Evolutionary conservation across 2,888 invertebrate species (phyloP), one percentile per base, ranked within the genome.

Genomic region (Sarcophaga caerulescens): DNA sequence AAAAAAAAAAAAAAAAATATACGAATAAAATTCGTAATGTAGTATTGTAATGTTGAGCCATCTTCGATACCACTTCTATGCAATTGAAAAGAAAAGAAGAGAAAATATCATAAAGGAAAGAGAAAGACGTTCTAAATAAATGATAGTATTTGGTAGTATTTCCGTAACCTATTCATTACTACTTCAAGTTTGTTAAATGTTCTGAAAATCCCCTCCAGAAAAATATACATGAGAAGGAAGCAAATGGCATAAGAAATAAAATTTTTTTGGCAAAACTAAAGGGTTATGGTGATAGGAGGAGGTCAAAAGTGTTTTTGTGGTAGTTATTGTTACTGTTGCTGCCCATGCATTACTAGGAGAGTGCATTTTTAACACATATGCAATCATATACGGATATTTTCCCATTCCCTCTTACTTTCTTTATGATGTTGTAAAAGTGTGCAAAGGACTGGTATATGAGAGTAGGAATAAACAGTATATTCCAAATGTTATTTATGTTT

Each of bases 91-190:
- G 21, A 76, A 62, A 11, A 63, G n/a, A 25, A 84, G 14, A 14
- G 57, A 65, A 45, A 69, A 60, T 2, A 70, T 35, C 35, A 35
- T 1, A 35, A 35, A 35, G 35, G 6, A 6, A 70, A 70, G 66
- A 59, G 47, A 57, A 74, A 63, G 65, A 82, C n/a, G 47, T 73
- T 77, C 81, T 78, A 77, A 84, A 84, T 81, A 81, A 78, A 81
- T 70, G 66, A 66, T 84, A 77, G 35, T 35, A 81, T 84, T 86
- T 75, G 65, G 78, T 86, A 77, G 70, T 65, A 86, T 86, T 86
- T 86, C 86, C 86, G 86, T 75, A 84, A 79, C 84, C 86, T 84
- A 86, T 86, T 81, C 66, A 86, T 86, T 86, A 84, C 84, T 81
- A 86, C 84, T 81, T 78, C 62, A 86, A 86, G 78, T 86, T 86